Conservation (phyloP, 2,113 vertebrate genomes). For the Puntigrus tetrazona region DNA sequence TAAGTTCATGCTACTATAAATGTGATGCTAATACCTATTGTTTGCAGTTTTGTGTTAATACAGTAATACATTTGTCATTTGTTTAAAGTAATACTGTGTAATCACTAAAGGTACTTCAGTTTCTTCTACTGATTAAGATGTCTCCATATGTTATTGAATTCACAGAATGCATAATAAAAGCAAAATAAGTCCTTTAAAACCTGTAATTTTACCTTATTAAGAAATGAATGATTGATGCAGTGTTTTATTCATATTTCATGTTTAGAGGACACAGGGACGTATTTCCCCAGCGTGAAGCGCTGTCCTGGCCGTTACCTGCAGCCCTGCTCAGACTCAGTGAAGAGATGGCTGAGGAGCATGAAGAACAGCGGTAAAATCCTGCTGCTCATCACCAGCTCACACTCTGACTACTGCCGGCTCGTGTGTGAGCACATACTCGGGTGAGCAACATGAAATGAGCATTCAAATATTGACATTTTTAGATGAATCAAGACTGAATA, state of each 20-base stretch:
- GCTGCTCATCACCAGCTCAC: conserved; percentile 92
- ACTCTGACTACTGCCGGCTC: conserved; percentile 94
- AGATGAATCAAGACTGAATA: neutral
- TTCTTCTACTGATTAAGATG: neutral
- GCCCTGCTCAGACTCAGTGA: conserved; percentile 86
- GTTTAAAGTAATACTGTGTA: neutral
- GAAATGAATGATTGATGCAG: neutral
- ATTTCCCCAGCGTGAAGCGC: conserved; percentile 91
- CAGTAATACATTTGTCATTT: no score
- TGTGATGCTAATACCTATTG: neutral
- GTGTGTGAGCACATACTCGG: conserved; percentile 89
- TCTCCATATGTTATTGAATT: neutral
- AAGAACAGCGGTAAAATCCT: conserved; percentile 87
- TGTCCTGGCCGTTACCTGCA: conserved; percentile 87
- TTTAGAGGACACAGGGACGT: conserved; percentile 86
- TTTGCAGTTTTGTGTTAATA: no score
- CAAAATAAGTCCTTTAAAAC: neutral
- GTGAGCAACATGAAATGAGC: conserved; percentile 69
- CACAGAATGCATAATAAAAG: neutral
- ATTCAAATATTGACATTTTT: neutral
- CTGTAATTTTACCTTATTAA: neutral
- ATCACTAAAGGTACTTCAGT: neutral
- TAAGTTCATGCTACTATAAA: neutral
- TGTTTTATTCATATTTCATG: neutral
- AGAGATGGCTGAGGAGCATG: conserved; percentile 86